Conservation (phyloP, 2,113 vertebrate species). For the Vidua macroura region DNA sequence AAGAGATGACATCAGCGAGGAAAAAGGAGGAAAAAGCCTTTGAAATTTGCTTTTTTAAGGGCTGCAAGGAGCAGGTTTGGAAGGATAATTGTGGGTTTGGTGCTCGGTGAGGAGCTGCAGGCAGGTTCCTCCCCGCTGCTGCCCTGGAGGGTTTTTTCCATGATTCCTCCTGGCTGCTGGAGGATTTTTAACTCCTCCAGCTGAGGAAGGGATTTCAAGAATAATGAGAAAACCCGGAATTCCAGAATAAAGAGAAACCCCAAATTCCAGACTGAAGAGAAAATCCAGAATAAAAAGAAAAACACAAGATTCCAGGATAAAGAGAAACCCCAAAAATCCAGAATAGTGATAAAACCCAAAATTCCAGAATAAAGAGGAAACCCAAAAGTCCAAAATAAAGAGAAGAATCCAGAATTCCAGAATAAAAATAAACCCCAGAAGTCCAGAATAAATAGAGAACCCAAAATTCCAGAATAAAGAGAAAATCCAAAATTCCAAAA, state of each 20-base stretch:
- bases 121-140: neutral
- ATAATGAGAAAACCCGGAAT: neutral
- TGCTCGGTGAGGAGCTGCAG: neutral
- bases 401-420: no score
- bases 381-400: no score
- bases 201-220: neutral
- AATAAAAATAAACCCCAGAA: no score
- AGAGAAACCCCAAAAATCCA: no score
- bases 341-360: no score
- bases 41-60: neutral
- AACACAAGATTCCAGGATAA: no score
- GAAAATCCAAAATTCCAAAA: no score
- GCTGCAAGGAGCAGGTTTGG: neutral
- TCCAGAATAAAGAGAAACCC: neutral
- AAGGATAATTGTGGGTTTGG: neutral
- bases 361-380: no score
- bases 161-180: neutral
- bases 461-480: no score
- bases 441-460: no score
- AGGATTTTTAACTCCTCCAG: neutral
- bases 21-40: neutral
- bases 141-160: neutral
- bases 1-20: neutral
- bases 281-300: no score
- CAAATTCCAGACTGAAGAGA: no score